phyloP scores from a whole-genome alignment of 2,888 invertebrate genomes.

The Agonum fuliginosum region DNA sequence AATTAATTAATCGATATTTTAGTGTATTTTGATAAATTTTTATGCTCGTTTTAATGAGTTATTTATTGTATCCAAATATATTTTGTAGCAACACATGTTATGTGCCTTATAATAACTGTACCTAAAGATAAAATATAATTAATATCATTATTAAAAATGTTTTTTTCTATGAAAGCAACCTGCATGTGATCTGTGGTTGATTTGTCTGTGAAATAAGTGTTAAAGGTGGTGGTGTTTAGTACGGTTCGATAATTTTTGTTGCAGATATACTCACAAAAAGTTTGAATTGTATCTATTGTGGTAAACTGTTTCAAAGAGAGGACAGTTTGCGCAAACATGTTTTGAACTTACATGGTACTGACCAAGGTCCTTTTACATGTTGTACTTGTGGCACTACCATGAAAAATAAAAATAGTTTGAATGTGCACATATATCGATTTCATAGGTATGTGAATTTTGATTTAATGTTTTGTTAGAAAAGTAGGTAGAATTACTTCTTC shows the following conservation, averaged over 20 bases:
- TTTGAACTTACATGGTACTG: conserved; percentile 61
- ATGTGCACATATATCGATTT: conserved; percentile 59
- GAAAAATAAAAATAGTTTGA: conserved; percentile 62
- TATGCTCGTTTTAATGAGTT: conserved; percentile 28
- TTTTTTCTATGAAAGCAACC: background rate
- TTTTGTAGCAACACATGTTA: conserved; percentile 15
- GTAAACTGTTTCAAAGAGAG: conserved; percentile 61
- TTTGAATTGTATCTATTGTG: conserved; percentile 58
- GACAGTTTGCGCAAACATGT: conserved; percentile 63
- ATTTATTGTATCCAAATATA: conserved; percentile 56
- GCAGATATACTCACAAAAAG: conserved; percentile 8
- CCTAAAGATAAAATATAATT: conserved; percentile 27
- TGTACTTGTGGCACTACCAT: conserved; percentile 60
- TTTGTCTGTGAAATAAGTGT: conserved; percentile 18
- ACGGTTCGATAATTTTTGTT: conserved; percentile 32
- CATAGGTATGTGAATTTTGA: conserved; percentile 44
- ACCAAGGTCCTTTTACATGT: conserved; percentile 62
- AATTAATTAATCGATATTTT: conserved; percentile 3
- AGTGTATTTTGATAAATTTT: conserved; percentile 22
- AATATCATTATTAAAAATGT: conserved; percentile 13
- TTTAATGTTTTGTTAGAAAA: background rate
- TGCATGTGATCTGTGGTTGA: background rate
- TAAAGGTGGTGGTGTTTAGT: conserved; percentile 5
- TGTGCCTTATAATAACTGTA: conserved; percentile 52
- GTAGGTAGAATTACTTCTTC: background rate